Base-by-base conservation (phyloP, 2,888 invertebrate species). In the Epinotia bilunana region DNA sequence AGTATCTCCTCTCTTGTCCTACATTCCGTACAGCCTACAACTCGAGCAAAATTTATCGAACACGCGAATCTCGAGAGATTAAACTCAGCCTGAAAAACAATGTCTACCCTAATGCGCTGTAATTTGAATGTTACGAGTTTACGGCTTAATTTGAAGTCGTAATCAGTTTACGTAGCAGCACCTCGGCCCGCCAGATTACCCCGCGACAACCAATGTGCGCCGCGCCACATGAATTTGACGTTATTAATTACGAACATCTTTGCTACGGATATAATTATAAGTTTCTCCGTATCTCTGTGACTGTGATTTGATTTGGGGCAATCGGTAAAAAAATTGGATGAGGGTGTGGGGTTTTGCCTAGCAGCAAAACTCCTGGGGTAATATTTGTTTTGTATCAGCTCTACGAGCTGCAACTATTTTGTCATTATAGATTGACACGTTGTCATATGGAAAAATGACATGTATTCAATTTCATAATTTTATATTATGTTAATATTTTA, bases 91-190 rank as follows among this genome's bases (percentile, higher is more conserved):
- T 83, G 81, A 81, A 83, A 84, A 86, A 86, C 84, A 82, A 87
- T 84, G 88, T 83, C 85, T 83, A 79, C 77, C 86, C 88, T 90
- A 91, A 90, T 89, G 89, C 86, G 84, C 83, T 86, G 90, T 91
- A 91, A 91, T 91, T 91, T 89, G 87, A 87, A 87, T 87, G 88
- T 87, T 88, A 87, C 86, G 87, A 91, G 89, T 92, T 92, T 91
- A 93, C 91, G 91, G 89, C 91, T 93, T 92, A 91, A 93, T 93
- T 93, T 91, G 87, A 86, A 89, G 88, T 91, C 90, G 91, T 92
- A 92, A 92, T 92, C 92, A 92, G 91, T 91, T 90, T 88, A 89
- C 86, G 87, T 86, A 85, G 85, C 86, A 85, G 85, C 85, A 86
- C 87, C 87, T 87, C 87, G 81, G 83, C 80, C 82, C 81, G 80